Base-by-base conservation (phyloP, 2,797 vertebrate species). In the Thaleichthys pacificus region DNA sequence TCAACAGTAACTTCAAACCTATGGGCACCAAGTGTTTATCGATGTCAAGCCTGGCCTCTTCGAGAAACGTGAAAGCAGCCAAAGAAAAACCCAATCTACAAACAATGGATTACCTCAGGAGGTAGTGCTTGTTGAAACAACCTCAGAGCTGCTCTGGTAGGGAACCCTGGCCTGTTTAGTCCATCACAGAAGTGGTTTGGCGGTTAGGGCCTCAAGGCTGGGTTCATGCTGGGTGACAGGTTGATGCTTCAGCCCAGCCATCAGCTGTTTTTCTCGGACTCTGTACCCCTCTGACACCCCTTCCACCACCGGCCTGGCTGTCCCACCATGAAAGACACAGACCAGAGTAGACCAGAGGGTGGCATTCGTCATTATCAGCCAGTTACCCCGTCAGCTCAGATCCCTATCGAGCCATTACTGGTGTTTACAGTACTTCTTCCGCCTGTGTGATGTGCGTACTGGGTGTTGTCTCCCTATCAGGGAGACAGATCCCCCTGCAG, bases 1-100 rank as follows among this genome's bases (percentile, higher is more conserved):
- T 72, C 66, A 61, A 68, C 19, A 21, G 19, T 9, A 85, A 87
- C 61, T n/a, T 57, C 47, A 76, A 66, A 80, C 75, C 22, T 56
- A 32, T n/a, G 54, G 24, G 24, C 28, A 51, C 74, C 21, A 61
- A 60, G 26, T 62, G 61, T 64, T 64, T 3, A n/a, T 9, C 24
- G 51, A 63, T 61, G 26, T 49, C 38, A 6, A 66, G 15, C 1
- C 19, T 22, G 30, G 38, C n/a, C n/a, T 47, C 38, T 62, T 62
- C 6, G 19, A 24, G 24, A 60, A n/a, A n/a, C 9, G 24, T 11
- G 2, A 60, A 60, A 60, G 57, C n/a, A 24, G 24, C 57, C 9
- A 21, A 11, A n/a, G 19, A 0, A 22, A 60, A 60, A 47, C 42
- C 0, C 38, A 42, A 42, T 42, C 42, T 47, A 47, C 42, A 12